These are phyloP conservation scores for Picathartes gymnocephalus DNA, from an alignment of 2,113 vertebrate species.

Conservation along the genomic window DNA sequence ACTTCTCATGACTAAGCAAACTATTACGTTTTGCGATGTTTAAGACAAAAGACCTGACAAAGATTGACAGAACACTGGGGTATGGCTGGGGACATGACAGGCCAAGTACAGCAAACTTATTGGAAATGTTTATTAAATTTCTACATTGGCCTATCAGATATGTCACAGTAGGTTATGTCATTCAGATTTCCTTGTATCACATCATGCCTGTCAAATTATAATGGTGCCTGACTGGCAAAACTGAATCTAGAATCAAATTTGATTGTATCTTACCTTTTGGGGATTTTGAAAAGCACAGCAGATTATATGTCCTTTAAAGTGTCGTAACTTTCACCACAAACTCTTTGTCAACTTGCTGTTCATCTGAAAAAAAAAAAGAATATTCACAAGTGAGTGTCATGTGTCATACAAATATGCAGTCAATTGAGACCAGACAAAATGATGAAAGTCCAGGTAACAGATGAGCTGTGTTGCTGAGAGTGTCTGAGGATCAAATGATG, in stretches of 20 bases:
- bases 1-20: neutral
- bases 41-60: neutral
- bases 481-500: neutral
- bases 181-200: neutral
- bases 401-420: neutral
- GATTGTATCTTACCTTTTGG: slow-evolving; percentile 37
- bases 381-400: neutral
- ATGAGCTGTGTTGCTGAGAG: neutral
- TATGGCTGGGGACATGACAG: neutral
- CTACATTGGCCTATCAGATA: neutral
- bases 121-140: slow-evolving; percentile 18
- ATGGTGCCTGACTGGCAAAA: slow-evolving; percentile 8
- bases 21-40: neutral
- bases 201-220: neutral
- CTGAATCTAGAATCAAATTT: slow-evolving; percentile 21
- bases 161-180: slow-evolving; percentile 37
- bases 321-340: neutral
- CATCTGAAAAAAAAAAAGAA: neutral
- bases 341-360: neutral
- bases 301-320: slow-evolving; percentile 27
- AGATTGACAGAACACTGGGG: neutral
- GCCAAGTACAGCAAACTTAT: neutral
- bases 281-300: slow-evolving; percentile 64
- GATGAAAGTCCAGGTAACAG: neutral
- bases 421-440: neutral